phyloP scores from a whole-genome alignment of 2,888 invertebrate genomes.

The Gari tellinella region DNA sequence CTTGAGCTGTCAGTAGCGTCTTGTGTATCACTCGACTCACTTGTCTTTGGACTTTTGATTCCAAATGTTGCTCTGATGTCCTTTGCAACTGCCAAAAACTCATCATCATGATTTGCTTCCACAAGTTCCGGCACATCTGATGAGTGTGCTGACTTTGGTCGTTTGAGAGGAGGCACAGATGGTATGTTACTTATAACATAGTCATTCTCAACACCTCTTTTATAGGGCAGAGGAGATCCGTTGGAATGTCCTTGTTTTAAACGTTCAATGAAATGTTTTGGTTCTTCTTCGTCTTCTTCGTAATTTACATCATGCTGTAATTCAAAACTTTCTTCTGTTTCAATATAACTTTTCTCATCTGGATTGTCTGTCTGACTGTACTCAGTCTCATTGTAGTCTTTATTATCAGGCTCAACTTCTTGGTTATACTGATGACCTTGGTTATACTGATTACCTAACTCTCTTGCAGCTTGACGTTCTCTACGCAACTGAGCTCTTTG shows the following conservation, averaged over 20 bases:
- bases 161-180: conserved; percentile 45
- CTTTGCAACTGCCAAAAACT: conserved; percentile 52
- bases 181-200: conserved; percentile 29
- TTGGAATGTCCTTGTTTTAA: conserved; percentile 25
- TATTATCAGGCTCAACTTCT: too few relatives aligned
- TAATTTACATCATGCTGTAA: conserved; percentile 9
- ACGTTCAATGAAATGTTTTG: conserved; percentile 52
- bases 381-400: too few relatives aligned
- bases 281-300: conserved; percentile 51
- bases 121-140: conserved; percentile 29
- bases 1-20: not conserved
- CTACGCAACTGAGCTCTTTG: too few relatives aligned
- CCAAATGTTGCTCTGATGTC: conserved; percentile 56
- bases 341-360: not conserved
- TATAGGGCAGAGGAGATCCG: conserved; percentile 8
- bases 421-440: too few relatives aligned
- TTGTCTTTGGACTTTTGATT: conserved; percentile 33
- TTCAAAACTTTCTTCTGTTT: conserved; percentile 17
- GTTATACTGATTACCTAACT: too few relatives aligned
- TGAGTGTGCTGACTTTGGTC: conserved; percentile 25
- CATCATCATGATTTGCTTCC: conserved; percentile 43
- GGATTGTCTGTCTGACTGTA: too few relatives aligned
- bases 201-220: conserved; percentile 17
- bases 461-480: too few relatives aligned
- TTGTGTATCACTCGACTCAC: conserved; percentile 8